Conservation (phyloP, 2,113 vertebrate species). For the Mixornis gularis region DNA sequence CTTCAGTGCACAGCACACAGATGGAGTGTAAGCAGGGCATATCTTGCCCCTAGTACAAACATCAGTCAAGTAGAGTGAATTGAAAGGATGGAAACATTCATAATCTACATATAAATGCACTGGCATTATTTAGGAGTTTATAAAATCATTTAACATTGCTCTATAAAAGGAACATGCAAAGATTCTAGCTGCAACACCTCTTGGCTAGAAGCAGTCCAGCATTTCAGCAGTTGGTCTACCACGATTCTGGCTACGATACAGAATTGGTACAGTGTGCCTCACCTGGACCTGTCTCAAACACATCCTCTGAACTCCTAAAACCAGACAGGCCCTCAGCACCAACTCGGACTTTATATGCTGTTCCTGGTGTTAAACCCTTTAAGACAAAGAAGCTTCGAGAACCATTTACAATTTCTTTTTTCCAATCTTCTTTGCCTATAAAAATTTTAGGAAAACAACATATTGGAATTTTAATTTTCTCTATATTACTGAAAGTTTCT, state of each 20-base stretch:
- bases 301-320: slow-evolving; percentile 83
- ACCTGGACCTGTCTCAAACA: slow-evolving; percentile 91
- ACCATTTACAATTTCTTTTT: slow-evolving; percentile 90
- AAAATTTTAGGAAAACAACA: slow-evolving; percentile 80
- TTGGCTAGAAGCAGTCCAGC: background rate
- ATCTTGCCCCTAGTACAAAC: background rate
- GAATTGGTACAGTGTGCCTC: slow-evolving; percentile 71
- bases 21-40: background rate
- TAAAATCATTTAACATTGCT: background rate
- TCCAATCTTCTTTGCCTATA: slow-evolving; percentile 90
- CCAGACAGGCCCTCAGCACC: slow-evolving; percentile 84
- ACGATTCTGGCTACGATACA: background rate
- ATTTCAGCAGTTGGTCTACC: background rate
- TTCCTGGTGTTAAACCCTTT: slow-evolving; percentile 90
- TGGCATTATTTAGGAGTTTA: background rate
- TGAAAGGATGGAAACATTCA: background rate
- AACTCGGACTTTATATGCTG: slow-evolving; percentile 89
- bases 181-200: background rate
- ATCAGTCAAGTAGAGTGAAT: background rate
- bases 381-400: slow-evolving; percentile 87
- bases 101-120: background rate
- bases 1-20: background rate
- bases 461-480: slow-evolving; percentile 64
- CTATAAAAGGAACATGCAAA: background rate
- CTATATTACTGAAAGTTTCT: slow-evolving; percentile 29